Base-by-base conservation (phyloP, 2,888 invertebrate genomes). In the Phengaris arion region DNA sequence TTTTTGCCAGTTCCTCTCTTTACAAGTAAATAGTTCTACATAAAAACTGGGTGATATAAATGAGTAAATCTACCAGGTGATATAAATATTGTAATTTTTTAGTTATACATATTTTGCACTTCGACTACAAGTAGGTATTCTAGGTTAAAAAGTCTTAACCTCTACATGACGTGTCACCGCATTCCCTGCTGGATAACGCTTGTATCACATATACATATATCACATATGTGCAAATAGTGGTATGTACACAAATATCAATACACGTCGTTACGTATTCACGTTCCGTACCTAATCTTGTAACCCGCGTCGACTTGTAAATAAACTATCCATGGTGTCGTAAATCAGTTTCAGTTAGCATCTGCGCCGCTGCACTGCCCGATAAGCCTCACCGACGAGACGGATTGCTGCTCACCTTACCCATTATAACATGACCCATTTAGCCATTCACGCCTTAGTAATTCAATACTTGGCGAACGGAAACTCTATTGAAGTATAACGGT, bases 281-380 rank as follows among this genome's bases (percentile, higher is more conserved):
- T 45, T 46, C 68, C 45, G 57, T 48, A 69, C 72, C 74, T 78
- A 79, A 77, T 78, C 76, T 76, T 79, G 75, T 77, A 57, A 76
- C 46, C 76, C 83, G 22, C 82, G 84, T 84, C 80, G 82, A 80
- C 80, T 81, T 80, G 82, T 85, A 83, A 85, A 87, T 86, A 85
- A 88, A 86, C 87, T 85, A 84, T 88, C 87, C 85, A 83, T 83
- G 84, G 82, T 81, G 85, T 84, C 86, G 86, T 92, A 90, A 90
- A 92, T 92, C 89, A 89, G 89, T 86, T 90, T 89, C 88, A 89
- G 89, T 88, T 87, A 85, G 85, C 87, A 87, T 86, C 86, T 86
- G 87, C 84, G 83, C 82, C 79, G 81, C 81, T 80, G 85, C 84
- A 86, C 83, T 85, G 85, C 81, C 85, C 86, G 91, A 91, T 92